A percentile compares a stretch with the other conserved stretches of the same genome.
Evolutionary conservation across 2,888 invertebrate species (phyloP).

Genomic region (Eristalis tenax): DNA sequence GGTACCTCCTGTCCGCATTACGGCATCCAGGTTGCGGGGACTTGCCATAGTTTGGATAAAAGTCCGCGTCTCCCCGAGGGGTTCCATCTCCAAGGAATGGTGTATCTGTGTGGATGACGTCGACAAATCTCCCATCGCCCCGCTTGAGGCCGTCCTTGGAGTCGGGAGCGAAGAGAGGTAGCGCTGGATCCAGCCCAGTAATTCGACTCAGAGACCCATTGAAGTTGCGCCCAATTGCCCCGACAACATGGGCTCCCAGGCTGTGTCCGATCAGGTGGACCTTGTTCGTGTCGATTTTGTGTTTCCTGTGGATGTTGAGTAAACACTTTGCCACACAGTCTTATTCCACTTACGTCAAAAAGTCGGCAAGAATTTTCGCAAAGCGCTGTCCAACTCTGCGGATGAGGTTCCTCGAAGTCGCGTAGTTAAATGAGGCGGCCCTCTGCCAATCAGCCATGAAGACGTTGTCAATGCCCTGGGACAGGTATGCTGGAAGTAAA

Average conservation of each 20-base stretch:
- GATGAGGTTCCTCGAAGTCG: slow-evolving; percentile 75
- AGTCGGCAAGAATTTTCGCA: slow-evolving; percentile 73
- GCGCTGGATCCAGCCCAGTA: slow-evolving; percentile 80
- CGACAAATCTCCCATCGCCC: slow-evolving; percentile 78
- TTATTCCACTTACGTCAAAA: slow-evolving; percentile 24
- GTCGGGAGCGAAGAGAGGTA: slow-evolving; percentile 78
- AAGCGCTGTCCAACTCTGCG: slow-evolving; percentile 74
- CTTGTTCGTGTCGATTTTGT: slow-evolving; percentile 65
- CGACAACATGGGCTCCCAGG: slow-evolving; percentile 79
- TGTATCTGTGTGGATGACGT: slow-evolving; percentile 79
- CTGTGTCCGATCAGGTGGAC: slow-evolving; percentile 80
- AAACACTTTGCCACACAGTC: background rate
- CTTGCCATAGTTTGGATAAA: slow-evolving; percentile 79
- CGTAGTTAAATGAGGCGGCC: slow-evolving; percentile 77
- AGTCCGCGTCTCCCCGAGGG: slow-evolving; percentile 78
- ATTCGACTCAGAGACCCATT: slow-evolving; percentile 78
- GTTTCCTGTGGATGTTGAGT: slow-evolving; percentile 66
- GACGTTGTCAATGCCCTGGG: slow-evolving; percentile 76
- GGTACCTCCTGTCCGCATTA: slow-evolving; percentile 76
- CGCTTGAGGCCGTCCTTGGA: slow-evolving; percentile 76
- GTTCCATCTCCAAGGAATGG: slow-evolving; percentile 78
- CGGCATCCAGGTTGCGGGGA: slow-evolving; percentile 79
- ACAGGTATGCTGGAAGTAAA: slow-evolving; percentile 76
- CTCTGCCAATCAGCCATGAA: slow-evolving; percentile 79
- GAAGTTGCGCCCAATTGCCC: slow-evolving; percentile 77